Percentiles rank a stretch among this genome's conserved stretches.
Evolutionary conservation across 1,140 invertebrate species (phyloP).

Genomic region (Neodiprion virginianus): DNA sequence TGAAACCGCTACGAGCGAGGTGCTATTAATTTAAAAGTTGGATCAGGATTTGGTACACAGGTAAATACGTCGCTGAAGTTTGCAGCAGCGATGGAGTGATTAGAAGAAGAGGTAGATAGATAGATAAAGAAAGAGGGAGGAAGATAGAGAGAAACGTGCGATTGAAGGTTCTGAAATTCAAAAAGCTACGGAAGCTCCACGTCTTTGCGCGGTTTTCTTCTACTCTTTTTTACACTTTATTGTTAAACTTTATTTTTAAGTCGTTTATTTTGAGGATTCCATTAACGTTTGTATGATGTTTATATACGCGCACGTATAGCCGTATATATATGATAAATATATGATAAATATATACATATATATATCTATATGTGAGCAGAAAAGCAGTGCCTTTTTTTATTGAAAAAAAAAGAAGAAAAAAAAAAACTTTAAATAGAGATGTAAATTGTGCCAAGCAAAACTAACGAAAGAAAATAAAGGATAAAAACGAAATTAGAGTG

Average conservation of each 20-base stretch:
- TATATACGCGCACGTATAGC: neutral
- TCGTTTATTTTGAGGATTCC: neutral
- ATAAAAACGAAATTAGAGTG: neutral
- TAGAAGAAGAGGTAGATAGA: no score
- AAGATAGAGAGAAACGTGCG: no score
- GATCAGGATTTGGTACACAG: no score
- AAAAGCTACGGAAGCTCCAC: no score
- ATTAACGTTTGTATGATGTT: neutral
- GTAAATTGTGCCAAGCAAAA: no score
- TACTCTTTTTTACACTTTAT: neutral
- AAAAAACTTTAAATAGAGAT: no score
- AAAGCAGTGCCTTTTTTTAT: conserved; percentile 4
- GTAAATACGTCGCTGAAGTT: no score
- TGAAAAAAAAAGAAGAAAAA: neutral
- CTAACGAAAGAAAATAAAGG: neutral
- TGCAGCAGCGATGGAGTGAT: no score
- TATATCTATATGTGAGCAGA: neutral
- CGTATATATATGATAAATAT: neutral
- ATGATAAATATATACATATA: neutral
- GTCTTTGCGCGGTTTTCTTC: neutral
- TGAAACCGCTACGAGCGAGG: no score
- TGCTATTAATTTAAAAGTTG: no score
- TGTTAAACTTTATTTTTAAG: neutral
- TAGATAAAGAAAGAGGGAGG: no score
- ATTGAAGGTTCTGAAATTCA: no score